Evolutionary conservation across 2,888 invertebrate genomes (phyloP), one percentile per base, ranked within the genome.

Genomic region (Drosophila silvestris): DNA sequence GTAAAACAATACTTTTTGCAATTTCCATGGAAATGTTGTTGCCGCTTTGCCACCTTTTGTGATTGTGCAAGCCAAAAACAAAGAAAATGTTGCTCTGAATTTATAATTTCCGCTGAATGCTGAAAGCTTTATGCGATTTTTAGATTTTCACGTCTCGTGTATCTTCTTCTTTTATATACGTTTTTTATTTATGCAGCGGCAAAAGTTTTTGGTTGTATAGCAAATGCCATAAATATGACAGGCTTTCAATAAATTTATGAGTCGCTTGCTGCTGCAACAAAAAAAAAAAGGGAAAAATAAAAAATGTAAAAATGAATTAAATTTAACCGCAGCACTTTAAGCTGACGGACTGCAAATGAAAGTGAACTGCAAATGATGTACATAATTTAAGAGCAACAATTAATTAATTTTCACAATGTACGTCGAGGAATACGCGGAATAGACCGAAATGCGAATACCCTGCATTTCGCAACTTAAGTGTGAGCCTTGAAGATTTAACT

Each of bases 21-120:
- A 66, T 72, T 89, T 79, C 64, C 69, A 73, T 61, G 35, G 68
- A 84, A 82, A 70, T 79, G 53, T 47, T 58, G 39, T 35, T 41
- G 30, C 19, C 16, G 7, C 44, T 47, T 39, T 56, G 33, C 33
- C 30, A 53, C 67, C 62, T 76, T 79, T 73, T 84, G 71, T 44
- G 84, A 83, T 87, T 84, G 66, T 81, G 74, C 58, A 69, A 83
- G 64, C 54, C 51, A 67, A 64, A 68, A 70, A 33, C 22, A 33
- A 12, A 22, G 19, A 61, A 52, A 58, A 65, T 33, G 37, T 63
- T 70, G 76, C 74, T 70, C 73, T 85, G 89, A 82, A 83, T 84
- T 83, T 88, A 84, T 83, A 83, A 87, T 83, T 87, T 83, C 88
- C 88, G 88, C 44, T 62, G 70, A 70, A 70, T 61, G 73, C 72